Evolutionary conservation across 2,113 vertebrate species (phyloP), one percentile per base, ranked within the genome.

Genomic region (Scophthalmus maximus): DNA sequence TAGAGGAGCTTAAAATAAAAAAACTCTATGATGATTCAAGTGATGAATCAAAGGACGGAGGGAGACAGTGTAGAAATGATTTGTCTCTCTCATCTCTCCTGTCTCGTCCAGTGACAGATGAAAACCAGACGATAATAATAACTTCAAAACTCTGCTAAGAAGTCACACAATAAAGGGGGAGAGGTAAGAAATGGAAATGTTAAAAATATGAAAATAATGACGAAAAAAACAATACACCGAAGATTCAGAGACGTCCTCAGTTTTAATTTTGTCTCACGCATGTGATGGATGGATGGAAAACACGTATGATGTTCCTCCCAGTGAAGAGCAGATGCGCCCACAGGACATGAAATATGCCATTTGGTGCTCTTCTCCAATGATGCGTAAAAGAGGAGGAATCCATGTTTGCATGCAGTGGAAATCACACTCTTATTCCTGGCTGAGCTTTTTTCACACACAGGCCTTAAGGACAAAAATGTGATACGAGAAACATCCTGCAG

Each of bases 1-100:
- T 23, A 78, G 44, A 66, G 17, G 27, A 40, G 60, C 78, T 79
- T 60, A 78, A 83, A 90, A 87, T 87, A 86, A 73, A 86, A 73
- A 79, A 72, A n/a, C 46, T 71, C 47, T 69, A 25, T 68, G 66
- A 68, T 78, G 59, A 50, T 51, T 79, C 27, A 78, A 53, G 25
- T 68, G 66, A 68, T 78, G 59, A 50, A 46, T 79, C 27, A 78
- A 53, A 65, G 38, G 32, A 51, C 8, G 14, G 10, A 14, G n/a
- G 50, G 38, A 64, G 62, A 29, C 7, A 12, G 12, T 36, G 50
- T 25, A 38, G n/a, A 53, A 12, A 20, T 29, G 6, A n/a, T 44
- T n/a, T 8, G 42, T 44, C 42, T 44, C 42, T 44, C 17, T 46
- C 14, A 46, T 46, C 42, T n/a, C 26, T 53, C 15, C 51, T 18